phyloP scores from a whole-genome alignment of 2,888 invertebrate genomes.

The Diaperis boleti region DNA sequence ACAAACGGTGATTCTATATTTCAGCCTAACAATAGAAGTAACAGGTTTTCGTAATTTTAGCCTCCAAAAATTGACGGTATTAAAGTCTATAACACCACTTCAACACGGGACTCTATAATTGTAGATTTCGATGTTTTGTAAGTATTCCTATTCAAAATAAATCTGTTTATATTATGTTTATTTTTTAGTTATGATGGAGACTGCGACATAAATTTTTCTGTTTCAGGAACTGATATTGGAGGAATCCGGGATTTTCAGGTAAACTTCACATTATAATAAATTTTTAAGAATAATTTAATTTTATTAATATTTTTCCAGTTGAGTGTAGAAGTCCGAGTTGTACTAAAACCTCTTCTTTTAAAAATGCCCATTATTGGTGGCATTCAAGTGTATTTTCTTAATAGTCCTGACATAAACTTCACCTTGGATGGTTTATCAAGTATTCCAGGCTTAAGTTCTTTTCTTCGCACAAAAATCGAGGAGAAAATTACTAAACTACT shows the following conservation, averaged over 20 bases:
- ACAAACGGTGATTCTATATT: conserved; percentile 49
- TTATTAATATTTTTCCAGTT: conserved; percentile 40
- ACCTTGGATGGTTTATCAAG: conserved; percentile 95
- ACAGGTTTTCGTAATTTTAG: no score
- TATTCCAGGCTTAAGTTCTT: conserved; percentile 83
- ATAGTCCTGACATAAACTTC: conserved; percentile 94
- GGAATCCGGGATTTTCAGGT: conserved; percentile 85
- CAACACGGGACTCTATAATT: conserved; percentile 91
- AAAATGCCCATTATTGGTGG: conserved; percentile 94
- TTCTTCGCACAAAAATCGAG: conserved; percentile 56
- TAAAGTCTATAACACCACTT: conserved; percentile 93
- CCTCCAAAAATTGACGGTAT: conserved; percentile 93
- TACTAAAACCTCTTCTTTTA: conserved; percentile 92
- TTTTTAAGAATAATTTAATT: conserved; percentile 18
- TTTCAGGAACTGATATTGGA: conserved; percentile 81
- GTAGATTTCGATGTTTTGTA: conserved; percentile 94
- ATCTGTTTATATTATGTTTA: neutral
- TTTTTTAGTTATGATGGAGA: conserved; percentile 90
- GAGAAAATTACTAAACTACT: conserved; percentile 71
- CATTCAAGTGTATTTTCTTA: conserved; percentile 93
- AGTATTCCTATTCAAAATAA: conserved; percentile 63
- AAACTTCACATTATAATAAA: conserved; percentile 35
- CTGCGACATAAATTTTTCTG: conserved; percentile 90
- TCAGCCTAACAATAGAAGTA: no score
- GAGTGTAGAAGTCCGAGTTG: conserved; percentile 70